Evolutionary conservation across 2,888 invertebrate genomes (phyloP), one percentile per base, ranked within the genome.

Genomic region (Dryococelus australis): DNA sequence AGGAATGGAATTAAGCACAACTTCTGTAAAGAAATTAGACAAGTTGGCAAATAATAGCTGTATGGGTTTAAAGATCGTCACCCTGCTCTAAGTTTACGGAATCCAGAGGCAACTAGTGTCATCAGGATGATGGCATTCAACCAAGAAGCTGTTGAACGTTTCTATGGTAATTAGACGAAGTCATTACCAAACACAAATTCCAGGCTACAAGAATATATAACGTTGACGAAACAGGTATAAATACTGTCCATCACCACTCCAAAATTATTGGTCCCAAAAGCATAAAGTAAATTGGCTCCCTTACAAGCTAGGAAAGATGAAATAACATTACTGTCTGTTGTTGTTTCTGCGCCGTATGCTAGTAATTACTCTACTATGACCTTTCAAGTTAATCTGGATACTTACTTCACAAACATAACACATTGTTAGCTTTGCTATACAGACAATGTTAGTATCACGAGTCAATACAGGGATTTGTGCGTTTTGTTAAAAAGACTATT

Each of bases 151-250:
- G 88, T 91, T 0, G 80, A 88, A 35, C 53, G 87, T 43, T 91
- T 91, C 88, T 91, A 89, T 87, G 87, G 87, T 5, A 90, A 90
- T 85, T 91, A 78, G 88, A 88, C 88, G 87, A 88, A 28, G 53
- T 91, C 10, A 90, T 90, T 89, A 86, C 88, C 43, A 90, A 89
- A 87, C 86, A 90, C 81, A 81, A 89, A 35, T 90, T 90, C 87
- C 84, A 87, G 28, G 87, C 91, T 24, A 85, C 89, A 86, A 87
- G 89, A n/a, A 90, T 92, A 24, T 93, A 90, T 89, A 93, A 93
- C 89, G 90, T 91, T 84, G 92, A 93, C 86, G 92, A 93, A 91
- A 93, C 92, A 92, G n/a, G n/a, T 0, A 91, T 93, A 84, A 90
- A 92, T 1, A 92, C 92, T 0, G 92, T 93, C 0, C 92, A 92